Evolutionary conservation across 1,140 invertebrate species (phyloP), one percentile per base, ranked within the genome.

Genomic region (Rhagoletis pomonella): DNA sequence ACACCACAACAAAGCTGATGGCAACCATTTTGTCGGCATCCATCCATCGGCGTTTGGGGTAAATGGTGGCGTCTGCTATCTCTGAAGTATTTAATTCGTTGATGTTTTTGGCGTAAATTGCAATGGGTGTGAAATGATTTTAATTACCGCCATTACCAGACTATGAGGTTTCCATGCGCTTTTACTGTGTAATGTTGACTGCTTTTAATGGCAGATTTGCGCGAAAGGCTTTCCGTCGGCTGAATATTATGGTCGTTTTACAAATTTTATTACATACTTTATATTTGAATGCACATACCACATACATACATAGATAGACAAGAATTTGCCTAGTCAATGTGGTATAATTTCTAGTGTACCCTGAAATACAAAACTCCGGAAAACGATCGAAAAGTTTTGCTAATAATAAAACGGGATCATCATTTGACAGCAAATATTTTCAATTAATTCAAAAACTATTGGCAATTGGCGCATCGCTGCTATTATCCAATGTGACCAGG

Each of bases 41-140:
- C 67, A 73, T 44, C 67, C 39, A 1, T 47, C 29, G 29, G 29
- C 29, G 67, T 6, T 4, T 73, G 67, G 64, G 64, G 64, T 42
- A 73, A 47, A 44, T 55, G 73, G 50, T 17, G 14, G 17, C 12
- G 10, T 64, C 12, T 59, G 73, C 12, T 9, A 47, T 62, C 29
- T 42, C n/a, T 62, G 29, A 55, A 17, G 10, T 55, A 87, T 87
- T 88, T 89, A 89, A 89, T 88, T 90, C 88, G 90, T 90, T 90
- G 88, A 88, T 88, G 86, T 89, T 88, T 89, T 91, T 91, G 90
- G 29, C 29, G 29, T 29, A 88, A 81, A 58, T 60, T 86, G n/a
- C 65, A 81, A 55, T 87, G 88, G 88, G 89, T 91, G 91, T 89
- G 90, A 91, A 91, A 91, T 91, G 91, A 92, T 92, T 92, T 92